Evolutionary conservation across 1,140 invertebrate species (phyloP).

Genomic region (Frieseomelitta varia): DNA sequence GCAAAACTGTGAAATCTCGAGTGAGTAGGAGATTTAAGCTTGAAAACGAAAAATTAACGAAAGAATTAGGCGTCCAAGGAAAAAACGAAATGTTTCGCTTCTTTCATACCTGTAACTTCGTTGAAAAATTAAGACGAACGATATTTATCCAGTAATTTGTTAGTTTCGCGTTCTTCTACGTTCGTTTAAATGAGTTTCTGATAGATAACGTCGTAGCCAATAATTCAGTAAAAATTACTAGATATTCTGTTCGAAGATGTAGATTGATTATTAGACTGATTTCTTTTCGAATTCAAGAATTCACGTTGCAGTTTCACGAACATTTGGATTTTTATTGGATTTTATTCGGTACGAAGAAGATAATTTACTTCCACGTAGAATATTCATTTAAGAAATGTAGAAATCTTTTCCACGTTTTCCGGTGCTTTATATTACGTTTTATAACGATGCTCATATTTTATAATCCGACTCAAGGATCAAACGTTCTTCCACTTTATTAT

Average conservation of each 20-base stretch:
- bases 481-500: too few species aligned
- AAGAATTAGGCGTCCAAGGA: not conserved
- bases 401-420: too few species aligned
- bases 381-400: too few species aligned
- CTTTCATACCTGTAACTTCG: slow-evolving; percentile 29
- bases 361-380: too few species aligned
- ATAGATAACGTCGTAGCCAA: not conserved
- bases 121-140: not conserved
- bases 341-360: too few species aligned
- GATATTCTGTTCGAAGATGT: not conserved
- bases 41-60: not conserved
- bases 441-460: too few species aligned
- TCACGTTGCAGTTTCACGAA: too few species aligned
- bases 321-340: too few species aligned
- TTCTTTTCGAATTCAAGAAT: not conserved
- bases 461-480: too few species aligned
- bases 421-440: too few species aligned
- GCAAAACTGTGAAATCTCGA: not conserved
- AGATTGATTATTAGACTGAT: not conserved
- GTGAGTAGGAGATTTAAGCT: too few species aligned
- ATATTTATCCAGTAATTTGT: not conserved
- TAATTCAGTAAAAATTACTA: not conserved
- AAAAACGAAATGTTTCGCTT: not conserved
- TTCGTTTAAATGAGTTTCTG: not conserved
- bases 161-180: not conserved